Evolutionary conservation across 2,888 invertebrate species (phyloP), one percentile per base, ranked within the genome.

Genomic region (Campopleginae sp.): DNA sequence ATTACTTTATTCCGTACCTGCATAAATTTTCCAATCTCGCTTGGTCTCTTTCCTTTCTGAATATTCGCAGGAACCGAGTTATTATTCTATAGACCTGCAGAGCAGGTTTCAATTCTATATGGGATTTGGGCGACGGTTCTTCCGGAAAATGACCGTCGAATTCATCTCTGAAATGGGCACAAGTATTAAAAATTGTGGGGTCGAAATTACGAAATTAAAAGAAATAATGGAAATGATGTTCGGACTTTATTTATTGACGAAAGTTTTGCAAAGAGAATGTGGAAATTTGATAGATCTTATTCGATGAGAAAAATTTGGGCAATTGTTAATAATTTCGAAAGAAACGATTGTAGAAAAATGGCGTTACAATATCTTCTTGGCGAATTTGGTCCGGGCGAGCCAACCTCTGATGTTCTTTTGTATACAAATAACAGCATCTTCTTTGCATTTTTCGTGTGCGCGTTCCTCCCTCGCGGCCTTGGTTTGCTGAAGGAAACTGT

Each of bases 381-480:
- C 94, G 90, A 97, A 96, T 91, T 94, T 95, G 74, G 94, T 94
- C 85, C 97, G 95, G 2, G 95, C 95, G n/a, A 97, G 94, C 96
- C 96, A 98, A 87, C 97, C 97, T 90, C 97, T 95, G 54, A 97
- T 94, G 78, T 95, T 94, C n/a, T 97, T 95, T 93, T 98, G 98
- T 87, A 98, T 96, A 88, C 95, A 94, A 48, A 96, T 95, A 58
- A 96, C 96, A 46, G 98, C 97, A 87, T 94, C 94, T 90, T 98
- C 98, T 85, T 96, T 95, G 86, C 96, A 96, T 93, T 98, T 97
- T 91, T 98, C 98, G 77, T 96, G 94, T 0, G 98, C 98, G 81
- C 98, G 95, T 93, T 98, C 98, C 93, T 98, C 97, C 84, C 98
- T 95, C 17, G 98, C 98, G 42, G 97, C 97, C 94, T 98, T 98